Percentiles rank a stretch among this genome's conserved stretches.
Conservation (phyloP, 2,113 vertebrate species). For the Prunella fulvescens region DNA sequence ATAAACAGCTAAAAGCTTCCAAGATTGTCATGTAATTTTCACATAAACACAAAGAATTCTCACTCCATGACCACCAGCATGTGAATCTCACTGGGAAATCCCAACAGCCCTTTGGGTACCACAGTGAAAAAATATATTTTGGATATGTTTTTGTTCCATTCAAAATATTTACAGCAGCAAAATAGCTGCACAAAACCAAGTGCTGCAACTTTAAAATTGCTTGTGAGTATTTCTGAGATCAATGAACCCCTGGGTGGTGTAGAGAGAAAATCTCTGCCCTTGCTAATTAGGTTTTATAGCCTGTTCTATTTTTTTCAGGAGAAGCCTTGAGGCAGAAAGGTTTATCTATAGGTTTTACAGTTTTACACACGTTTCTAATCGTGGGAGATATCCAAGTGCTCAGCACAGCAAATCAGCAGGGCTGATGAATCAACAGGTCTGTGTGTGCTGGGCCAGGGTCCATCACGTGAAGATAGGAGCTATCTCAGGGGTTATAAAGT, state of each 20-base stretch:
- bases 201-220: neutral
- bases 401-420: neutral
- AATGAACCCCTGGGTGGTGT: neutral
- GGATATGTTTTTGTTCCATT: neutral
- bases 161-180: neutral
- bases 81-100: neutral
- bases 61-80: fast-evolving
- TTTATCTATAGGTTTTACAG: neutral
- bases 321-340: neutral
- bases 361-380: neutral
- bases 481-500: neutral
- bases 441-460: neutral
- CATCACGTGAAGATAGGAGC: neutral
- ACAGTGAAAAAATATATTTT: neutral
- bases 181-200: neutral
- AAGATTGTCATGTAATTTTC: fast-evolving
- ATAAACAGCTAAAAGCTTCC: neutral
- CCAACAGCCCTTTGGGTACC: neutral
- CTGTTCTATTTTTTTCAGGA: neutral
- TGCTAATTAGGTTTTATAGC: neutral
- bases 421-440: neutral
- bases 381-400: neutral
- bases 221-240: neutral
- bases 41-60: neutral
- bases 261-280: neutral